These are phyloP conservation scores for Cromileptes altivelis DNA, from an alignment of 2,113 vertebrate genomes.

Conservation along the genomic window DNA sequence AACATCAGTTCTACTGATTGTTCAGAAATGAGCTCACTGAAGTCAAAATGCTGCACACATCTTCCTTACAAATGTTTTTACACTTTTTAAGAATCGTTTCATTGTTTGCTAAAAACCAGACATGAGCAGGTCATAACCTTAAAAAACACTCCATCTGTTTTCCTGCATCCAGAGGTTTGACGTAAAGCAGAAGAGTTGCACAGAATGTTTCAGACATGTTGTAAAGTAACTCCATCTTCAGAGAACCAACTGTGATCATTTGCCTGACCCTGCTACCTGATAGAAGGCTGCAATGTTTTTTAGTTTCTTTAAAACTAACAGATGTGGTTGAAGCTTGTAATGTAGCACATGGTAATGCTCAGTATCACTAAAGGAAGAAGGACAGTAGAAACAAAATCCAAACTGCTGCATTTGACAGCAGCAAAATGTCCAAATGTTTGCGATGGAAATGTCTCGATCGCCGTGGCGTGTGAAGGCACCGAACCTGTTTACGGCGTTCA, in stretches of 20 bases:
- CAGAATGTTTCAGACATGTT: background rate
- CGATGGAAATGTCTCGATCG: too few relatives aligned
- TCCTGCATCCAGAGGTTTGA: background rate
- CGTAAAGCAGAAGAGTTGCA: background rate
- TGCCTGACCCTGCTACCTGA: slow-evolving; percentile 70
- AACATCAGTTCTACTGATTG: too few relatives aligned
- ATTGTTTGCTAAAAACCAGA: background rate
- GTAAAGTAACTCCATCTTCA: background rate
- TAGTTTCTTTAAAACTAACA: slow-evolving; percentile 25
- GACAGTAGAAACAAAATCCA: slow-evolving; percentile 10
- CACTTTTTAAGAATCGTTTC: background rate
- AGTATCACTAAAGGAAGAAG: slow-evolving; percentile 2
- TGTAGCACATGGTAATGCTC: slow-evolving; percentile 30
- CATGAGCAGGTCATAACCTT: background rate
- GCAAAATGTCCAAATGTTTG: too few relatives aligned
- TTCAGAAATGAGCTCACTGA: too few relatives aligned
- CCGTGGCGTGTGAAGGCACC: too few relatives aligned
- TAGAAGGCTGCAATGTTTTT: slow-evolving; percentile 1
- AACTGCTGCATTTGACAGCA: too few relatives aligned
- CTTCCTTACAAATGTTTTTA: too few relatives aligned
- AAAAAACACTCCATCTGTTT: too few relatives aligned
- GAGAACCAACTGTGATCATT: slow-evolving; percentile 65
- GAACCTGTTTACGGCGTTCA: too few relatives aligned
- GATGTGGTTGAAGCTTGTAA: slow-evolving; percentile 38
- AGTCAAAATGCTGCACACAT: too few relatives aligned